A percentile compares a stretch with the other conserved stretches of the same genome.
phyloP scores from a whole-genome alignment of 2,113 vertebrate genomes.

The Hippoglossus stenolepis region DNA sequence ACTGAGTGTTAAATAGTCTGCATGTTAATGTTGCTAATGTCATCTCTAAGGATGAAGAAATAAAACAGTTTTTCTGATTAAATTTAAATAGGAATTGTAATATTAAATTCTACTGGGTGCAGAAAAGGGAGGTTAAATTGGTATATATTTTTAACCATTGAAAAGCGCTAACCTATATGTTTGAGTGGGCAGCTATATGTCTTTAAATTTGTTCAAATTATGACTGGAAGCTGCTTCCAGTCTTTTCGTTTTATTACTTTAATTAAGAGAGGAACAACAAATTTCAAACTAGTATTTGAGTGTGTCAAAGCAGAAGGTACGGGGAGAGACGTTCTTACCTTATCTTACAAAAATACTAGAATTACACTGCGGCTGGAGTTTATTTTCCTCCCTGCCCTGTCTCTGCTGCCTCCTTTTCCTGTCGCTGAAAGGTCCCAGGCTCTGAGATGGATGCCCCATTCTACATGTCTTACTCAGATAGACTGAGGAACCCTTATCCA shows the following conservation, averaged over 20 bases:
- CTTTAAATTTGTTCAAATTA: neutral
- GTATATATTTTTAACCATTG: neutral
- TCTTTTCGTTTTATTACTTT: neutral
- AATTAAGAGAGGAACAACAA: neutral
- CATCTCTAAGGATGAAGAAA: neutral
- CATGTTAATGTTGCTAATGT: neutral
- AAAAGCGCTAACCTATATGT: neutral
- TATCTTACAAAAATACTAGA: neutral
- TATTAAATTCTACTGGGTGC: neutral
- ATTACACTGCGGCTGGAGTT: slow-evolving; percentile 32
- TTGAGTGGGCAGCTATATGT: neutral
- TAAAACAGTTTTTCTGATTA: neutral
- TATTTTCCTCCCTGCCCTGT: slow-evolving; percentile 30
- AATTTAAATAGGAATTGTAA: neutral
- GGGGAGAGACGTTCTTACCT: slow-evolving; percentile 12
- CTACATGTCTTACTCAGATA: slow-evolving; percentile 64
- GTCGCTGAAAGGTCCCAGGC: slow-evolving; percentile 55
- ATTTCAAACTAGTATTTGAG: neutral
- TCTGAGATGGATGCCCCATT: slow-evolving; percentile 63
- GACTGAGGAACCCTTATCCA: slow-evolving; percentile 78
- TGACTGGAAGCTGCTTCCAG: neutral
- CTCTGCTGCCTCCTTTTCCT: slow-evolving; percentile 62
- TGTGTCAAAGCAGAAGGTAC: neutral
- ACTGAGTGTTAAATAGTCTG: neutral
- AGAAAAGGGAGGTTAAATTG: neutral